Percentiles rank a stretch among this genome's conserved stretches.
These are phyloP conservation scores for Sminthurides aquaticus DNA, from an alignment of 2,888 invertebrate species.

Conservation along the genomic window DNA sequence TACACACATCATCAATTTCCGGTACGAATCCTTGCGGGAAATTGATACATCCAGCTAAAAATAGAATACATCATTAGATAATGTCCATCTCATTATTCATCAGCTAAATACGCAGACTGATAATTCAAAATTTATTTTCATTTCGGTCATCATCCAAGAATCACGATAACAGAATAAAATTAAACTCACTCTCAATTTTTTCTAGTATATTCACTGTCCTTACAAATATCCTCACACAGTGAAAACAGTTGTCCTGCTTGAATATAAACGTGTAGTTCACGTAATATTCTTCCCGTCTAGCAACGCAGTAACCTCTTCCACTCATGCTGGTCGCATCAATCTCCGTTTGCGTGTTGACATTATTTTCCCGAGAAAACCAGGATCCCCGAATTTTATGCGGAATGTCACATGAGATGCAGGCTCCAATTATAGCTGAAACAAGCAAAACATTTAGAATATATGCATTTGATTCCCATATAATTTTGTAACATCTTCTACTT, in stretches of 20 bases:
- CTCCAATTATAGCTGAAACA: too few species aligned
- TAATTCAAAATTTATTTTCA: too few species aligned
- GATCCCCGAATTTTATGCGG: constrained; percentile 72
- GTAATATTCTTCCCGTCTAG: constrained; percentile 63
- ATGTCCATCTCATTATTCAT: not conserved
- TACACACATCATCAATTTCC: constrained; percentile 68
- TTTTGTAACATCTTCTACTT: too few species aligned
- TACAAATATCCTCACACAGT: constrained; percentile 75
- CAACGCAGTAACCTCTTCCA: constrained; percentile 62
- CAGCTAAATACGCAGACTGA: too few species aligned
- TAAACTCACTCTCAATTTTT: constrained; percentile 70
- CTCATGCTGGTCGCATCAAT: constrained; percentile 74
- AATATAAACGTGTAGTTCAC: constrained; percentile 82
- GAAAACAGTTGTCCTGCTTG: constrained; percentile 60
- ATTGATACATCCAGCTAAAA: constrained; percentile 65
- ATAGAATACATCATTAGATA: constrained; percentile 14
- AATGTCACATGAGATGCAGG: constrained; percentile 55
- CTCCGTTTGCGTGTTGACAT: constrained; percentile 70
- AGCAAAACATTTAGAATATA: too few species aligned
- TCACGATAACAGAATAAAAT: too few species aligned
- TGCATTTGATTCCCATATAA: too few species aligned
- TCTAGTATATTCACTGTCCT: constrained; percentile 82
- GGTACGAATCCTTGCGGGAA: constrained; percentile 57
- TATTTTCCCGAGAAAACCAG: constrained; percentile 88
- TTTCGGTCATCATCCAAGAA: too few species aligned